These are phyloP conservation scores for Drosophila histrio DNA, from an alignment of 2,888 invertebrate species.

Conservation along the genomic window DNA sequence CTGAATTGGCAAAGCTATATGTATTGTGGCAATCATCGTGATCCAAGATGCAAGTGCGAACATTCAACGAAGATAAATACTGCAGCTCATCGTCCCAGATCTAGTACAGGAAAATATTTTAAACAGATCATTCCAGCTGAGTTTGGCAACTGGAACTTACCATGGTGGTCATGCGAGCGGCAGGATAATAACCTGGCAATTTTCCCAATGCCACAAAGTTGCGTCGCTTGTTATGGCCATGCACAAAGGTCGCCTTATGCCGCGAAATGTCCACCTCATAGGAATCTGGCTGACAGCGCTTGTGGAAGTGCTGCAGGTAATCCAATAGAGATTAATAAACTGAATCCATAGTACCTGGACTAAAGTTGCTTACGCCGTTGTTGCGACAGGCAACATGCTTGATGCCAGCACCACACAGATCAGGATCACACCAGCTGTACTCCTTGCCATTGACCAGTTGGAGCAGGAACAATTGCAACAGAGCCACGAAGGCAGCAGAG, in stretches of 20 bases:
- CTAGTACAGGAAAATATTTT: conserved; percentile 31
- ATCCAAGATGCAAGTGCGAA: conserved; percentile 82
- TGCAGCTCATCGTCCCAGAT: conserved; percentile 84
- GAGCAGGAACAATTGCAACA: conserved; percentile 48
- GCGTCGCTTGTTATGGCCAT: conserved; percentile 82
- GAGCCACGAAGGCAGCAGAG: conserved; percentile 48
- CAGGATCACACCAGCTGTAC: conserved; percentile 80
- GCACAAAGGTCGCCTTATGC: conserved; percentile 73
- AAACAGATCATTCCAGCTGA: background rate
- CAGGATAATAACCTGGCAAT: conserved; percentile 82
- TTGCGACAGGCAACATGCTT: conserved; percentile 82
- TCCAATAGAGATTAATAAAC: background rate
- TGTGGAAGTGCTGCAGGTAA: conserved; percentile 69
- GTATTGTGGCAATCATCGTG: conserved; percentile 83
- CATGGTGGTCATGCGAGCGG: conserved; percentile 83
- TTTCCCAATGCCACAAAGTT: conserved; percentile 82
- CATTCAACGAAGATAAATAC: conserved; percentile 81
- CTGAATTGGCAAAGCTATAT: conserved; percentile 80
- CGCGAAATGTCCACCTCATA: conserved; percentile 73
- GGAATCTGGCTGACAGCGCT: conserved; percentile 78
- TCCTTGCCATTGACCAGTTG: conserved; percentile 46
- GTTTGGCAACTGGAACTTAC: conserved; percentile 52
- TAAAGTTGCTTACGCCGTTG: conserved; percentile 71
- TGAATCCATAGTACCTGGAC: background rate
- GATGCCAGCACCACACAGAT: conserved; percentile 64